Evolutionary conservation across 2,113 vertebrate species (phyloP).

Genomic region (Cavia aperea): DNA sequence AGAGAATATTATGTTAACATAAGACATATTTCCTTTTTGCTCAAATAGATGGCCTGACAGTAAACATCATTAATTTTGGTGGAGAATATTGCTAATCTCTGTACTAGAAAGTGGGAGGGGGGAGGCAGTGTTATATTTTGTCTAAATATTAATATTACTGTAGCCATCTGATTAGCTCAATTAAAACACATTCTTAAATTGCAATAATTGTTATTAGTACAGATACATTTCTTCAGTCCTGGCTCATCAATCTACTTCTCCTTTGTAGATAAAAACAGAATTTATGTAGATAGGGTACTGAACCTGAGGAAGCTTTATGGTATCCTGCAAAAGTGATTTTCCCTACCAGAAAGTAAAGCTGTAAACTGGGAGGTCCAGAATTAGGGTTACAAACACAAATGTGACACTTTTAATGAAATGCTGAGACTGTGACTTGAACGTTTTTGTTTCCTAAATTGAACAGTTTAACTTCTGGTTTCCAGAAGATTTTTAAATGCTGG

Average conservation of each 20-base stretch:
- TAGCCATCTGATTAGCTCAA: conserved; percentile 14
- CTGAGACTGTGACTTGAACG: neutral
- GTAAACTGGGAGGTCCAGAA: neutral
- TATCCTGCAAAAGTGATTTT: neutral
- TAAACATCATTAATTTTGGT: conserved; percentile 22
- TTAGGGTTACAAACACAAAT: neutral
- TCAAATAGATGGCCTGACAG: conserved; percentile 4
- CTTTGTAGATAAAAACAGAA: conserved; percentile 6
- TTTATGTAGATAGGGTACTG: neutral
- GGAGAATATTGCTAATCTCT: conserved; percentile 27
- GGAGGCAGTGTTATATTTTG: neutral
- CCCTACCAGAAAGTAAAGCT: neutral
- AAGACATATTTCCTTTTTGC: conserved; percentile 28
- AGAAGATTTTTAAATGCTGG: conserved; percentile 18
- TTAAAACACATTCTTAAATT: conserved; percentile 34
- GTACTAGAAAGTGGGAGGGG: neutral
- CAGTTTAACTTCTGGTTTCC: conserved; percentile 36
- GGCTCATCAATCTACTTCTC: neutral
- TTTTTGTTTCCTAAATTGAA: conserved; percentile 23
- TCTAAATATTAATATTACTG: conserved; percentile 16
- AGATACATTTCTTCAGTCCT: neutral
- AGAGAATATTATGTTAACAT: conserved; percentile 18
- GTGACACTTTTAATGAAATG: neutral
- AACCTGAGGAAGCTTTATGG: neutral
- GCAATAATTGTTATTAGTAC: conserved; percentile 17